Evolutionary conservation across 2,797 vertebrate genomes (phyloP).

Genomic region (Anguilla pacifica): DNA sequence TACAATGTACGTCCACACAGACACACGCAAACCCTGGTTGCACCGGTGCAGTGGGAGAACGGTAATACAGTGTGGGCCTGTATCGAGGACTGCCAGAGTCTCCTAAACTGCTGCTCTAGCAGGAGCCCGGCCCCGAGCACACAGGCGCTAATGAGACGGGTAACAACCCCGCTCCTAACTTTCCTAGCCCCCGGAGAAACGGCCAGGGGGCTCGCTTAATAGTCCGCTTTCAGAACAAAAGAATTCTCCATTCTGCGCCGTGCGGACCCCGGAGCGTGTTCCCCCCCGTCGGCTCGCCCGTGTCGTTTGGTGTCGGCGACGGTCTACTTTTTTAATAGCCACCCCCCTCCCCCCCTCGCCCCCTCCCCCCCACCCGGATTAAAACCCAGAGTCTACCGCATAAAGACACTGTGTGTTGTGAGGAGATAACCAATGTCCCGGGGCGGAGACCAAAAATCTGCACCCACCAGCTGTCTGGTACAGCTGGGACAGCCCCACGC

Average conservation of each 20-base stretch:
- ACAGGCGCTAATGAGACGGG: background rate
- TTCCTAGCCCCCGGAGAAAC: background rate
- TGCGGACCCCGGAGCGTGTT: background rate
- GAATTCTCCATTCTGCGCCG: background rate
- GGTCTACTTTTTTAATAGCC: background rate
- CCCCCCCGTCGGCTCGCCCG: background rate
- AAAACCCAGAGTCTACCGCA: constrained; percentile 29
- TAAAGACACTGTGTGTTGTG: constrained; percentile 49
- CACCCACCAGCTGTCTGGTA: constrained; percentile 71
- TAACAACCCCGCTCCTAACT: background rate
- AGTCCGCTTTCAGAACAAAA: background rate
- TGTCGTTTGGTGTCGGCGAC: background rate
- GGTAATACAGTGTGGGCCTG: background rate
- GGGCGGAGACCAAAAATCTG: constrained; percentile 55
- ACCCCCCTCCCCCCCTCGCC: background rate
- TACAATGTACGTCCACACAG: background rate
- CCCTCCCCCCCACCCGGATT: background rate
- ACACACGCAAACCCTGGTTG: background rate
- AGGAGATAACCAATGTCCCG: constrained; percentile 61
- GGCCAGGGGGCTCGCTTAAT: background rate
- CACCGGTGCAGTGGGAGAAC: background rate
- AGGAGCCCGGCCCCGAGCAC: background rate
- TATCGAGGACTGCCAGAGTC: background rate
- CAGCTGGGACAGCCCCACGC: constrained; percentile 72
- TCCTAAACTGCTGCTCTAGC: background rate